Conservation (phyloP, 1,140 invertebrate species). For the Euwallacea similis region DNA sequence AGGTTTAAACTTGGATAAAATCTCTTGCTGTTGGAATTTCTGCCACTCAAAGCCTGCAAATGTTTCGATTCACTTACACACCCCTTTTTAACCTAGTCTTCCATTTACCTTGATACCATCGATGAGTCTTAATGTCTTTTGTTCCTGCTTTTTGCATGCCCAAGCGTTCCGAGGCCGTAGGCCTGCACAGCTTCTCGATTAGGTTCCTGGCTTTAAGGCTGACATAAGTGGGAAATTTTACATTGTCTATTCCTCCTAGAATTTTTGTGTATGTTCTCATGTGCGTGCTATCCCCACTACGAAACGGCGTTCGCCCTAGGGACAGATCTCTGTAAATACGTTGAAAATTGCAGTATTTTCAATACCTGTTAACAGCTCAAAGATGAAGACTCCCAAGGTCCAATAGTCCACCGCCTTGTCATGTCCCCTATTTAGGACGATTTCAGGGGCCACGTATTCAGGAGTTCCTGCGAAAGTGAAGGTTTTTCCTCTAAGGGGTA, state of each 20-base stretch:
- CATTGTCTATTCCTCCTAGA: conserved; percentile 84
- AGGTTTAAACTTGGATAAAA: conserved; percentile 42
- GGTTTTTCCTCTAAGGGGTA: conserved; percentile 79
- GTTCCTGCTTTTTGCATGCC: conserved; percentile 91
- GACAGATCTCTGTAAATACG: neutral
- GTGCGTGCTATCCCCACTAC: conserved; percentile 78
- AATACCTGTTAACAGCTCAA: conserved; percentile 85
- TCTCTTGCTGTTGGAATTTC: conserved; percentile 35
- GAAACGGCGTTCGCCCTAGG: conserved; percentile 82
- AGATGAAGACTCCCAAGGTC: conserved; percentile 91
- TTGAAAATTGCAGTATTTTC: neutral
- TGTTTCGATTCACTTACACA: neutral
- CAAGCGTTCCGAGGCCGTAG: conserved; percentile 87
- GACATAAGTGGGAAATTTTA: conserved; percentile 81
- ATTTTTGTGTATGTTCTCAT: conserved; percentile 98
- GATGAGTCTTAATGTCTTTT: conserved; percentile 89
- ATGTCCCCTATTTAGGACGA: conserved; percentile 90
- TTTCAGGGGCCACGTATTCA: conserved; percentile 90
- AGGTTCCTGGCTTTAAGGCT: conserved; percentile 78
- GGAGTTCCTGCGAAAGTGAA: conserved; percentile 98
- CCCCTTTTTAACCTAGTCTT: neutral
- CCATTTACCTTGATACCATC: conserved; percentile 60
- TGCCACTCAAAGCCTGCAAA: conserved; percentile 46
- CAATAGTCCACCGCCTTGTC: conserved; percentile 93
- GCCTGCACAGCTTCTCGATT: conserved; percentile 85